A percentile compares a stretch with the other conserved stretches of the same genome.
These are phyloP conservation scores for Huso huso DNA, from an alignment of 2,797 vertebrate species.

Conservation along the genomic window DNA sequence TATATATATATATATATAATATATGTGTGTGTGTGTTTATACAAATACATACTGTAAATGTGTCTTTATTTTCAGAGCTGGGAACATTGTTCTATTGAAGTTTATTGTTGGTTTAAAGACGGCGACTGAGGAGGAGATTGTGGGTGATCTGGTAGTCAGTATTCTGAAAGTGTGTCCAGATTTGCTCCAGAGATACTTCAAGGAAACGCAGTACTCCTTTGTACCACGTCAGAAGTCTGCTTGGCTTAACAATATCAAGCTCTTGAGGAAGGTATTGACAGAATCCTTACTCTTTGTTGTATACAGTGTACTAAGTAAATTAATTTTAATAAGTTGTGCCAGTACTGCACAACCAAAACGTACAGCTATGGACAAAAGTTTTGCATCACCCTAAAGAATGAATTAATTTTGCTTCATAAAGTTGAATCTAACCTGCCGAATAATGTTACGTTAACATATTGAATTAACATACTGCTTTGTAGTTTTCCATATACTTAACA, in stretches of 20 bases:
- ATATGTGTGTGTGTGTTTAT: too few relatives aligned
- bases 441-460: too few relatives aligned
- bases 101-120: slow-evolving; percentile 83
- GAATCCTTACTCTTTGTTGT: too few relatives aligned
- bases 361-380: too few relatives aligned
- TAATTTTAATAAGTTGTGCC: not conserved
- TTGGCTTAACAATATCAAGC: slow-evolving; percentile 79
- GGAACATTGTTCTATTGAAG: slow-evolving; percentile 84
- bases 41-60: too few relatives aligned
- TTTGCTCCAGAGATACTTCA: slow-evolving; percentile 78
- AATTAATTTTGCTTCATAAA: not conserved
- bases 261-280: slow-evolving; percentile 76
- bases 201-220: slow-evolving; percentile 79
- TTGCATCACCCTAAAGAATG: too few relatives aligned
- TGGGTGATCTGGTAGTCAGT: slow-evolving; percentile 74
- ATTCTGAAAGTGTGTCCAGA: slow-evolving; percentile 80
- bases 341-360: too few relatives aligned
- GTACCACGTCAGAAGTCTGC: slow-evolving; percentile 67
- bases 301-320: not conserved
- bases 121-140: slow-evolving; percentile 73
- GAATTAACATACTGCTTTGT: too few relatives aligned
- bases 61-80: slow-evolving; percentile 42
- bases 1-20: too few relatives aligned
- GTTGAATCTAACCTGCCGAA: not conserved
- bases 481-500: too few relatives aligned